Percentiles rank a stretch among this genome's conserved stretches.
These are phyloP conservation scores for Glyphotaelius pellucidus DNA, from an alignment of 2,888 invertebrate species.

Conservation along the genomic window DNA sequence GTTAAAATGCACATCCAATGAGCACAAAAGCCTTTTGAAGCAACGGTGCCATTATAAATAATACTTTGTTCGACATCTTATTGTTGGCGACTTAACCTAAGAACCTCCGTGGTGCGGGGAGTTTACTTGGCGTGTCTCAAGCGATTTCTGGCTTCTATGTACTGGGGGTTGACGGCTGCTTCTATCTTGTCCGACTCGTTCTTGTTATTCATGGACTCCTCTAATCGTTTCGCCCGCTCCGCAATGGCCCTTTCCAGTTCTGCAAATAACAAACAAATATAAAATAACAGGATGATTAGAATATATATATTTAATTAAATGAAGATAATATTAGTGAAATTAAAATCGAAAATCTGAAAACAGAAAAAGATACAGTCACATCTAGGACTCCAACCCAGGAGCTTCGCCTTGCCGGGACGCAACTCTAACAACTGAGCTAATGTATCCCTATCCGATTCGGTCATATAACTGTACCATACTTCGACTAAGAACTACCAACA, in stretches of 20 bases:
- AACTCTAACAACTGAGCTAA: too few species aligned
- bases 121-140: slow-evolving; percentile 72
- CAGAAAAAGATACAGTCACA: too few species aligned
- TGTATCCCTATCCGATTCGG: too few species aligned
- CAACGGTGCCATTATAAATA: slow-evolving; percentile 36
- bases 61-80: slow-evolving; percentile 26
- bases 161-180: slow-evolving; percentile 73
- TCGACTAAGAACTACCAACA: too few species aligned
- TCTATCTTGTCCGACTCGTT: slow-evolving; percentile 69
- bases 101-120: neutral
- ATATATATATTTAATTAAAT: neutral
- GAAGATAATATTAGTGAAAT: too few species aligned
- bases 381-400: too few species aligned
- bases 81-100: slow-evolving; percentile 22
- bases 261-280: slow-evolving; percentile 70
- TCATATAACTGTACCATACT: too few species aligned
- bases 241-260: slow-evolving; percentile 81
- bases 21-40: slow-evolving; percentile 41
- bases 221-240: slow-evolving; percentile 78
- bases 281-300: slow-evolving; percentile 3
- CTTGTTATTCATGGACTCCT: slow-evolving; percentile 73
- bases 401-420: too few species aligned
- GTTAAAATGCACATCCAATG: slow-evolving; percentile 16
- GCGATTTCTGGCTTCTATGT: slow-evolving; percentile 74
- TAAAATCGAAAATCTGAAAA: too few species aligned